These are phyloP conservation scores for Gambusia affinis DNA, from an alignment of 2,113 vertebrate species.

Conservation along the genomic window DNA sequence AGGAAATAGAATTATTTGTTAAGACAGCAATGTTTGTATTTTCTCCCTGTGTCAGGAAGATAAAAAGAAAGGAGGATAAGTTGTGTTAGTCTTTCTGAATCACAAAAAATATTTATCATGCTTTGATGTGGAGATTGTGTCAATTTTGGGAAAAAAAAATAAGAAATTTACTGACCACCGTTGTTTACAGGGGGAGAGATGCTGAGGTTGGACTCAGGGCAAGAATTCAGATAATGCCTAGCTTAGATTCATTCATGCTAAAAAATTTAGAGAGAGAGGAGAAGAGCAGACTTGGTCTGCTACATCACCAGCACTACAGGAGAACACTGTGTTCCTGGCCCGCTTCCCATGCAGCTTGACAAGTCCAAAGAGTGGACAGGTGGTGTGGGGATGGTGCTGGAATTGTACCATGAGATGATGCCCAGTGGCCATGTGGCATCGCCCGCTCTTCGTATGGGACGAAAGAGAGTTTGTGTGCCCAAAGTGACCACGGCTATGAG, in stretches of 20 bases:
- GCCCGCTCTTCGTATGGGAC: constrained; percentile 63
- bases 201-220: neutral
- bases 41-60: neutral
- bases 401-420: constrained; percentile 63
- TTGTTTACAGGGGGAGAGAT: neutral
- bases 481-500: constrained; percentile 62
- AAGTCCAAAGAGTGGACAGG: constrained; percentile 75
- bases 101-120: neutral
- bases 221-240: neutral
- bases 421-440: constrained; percentile 74
- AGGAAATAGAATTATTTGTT: neutral
- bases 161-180: neutral
- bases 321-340: constrained; percentile 76
- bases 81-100: neutral
- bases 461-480: constrained; percentile 48
- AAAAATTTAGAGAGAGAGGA: constrained; percentile 32
- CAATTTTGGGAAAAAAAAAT: neutral
- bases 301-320: constrained; percentile 58
- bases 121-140: neutral
- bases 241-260: constrained; percentile 20
- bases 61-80: neutral
- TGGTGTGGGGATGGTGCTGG: constrained; percentile 77
- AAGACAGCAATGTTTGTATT: neutral
- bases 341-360: constrained; percentile 64
- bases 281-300: constrained; percentile 43